These are phyloP conservation scores for Leptopilina boulardi DNA, from an alignment of 1,140 invertebrate genomes.

Conservation along the genomic window DNA sequence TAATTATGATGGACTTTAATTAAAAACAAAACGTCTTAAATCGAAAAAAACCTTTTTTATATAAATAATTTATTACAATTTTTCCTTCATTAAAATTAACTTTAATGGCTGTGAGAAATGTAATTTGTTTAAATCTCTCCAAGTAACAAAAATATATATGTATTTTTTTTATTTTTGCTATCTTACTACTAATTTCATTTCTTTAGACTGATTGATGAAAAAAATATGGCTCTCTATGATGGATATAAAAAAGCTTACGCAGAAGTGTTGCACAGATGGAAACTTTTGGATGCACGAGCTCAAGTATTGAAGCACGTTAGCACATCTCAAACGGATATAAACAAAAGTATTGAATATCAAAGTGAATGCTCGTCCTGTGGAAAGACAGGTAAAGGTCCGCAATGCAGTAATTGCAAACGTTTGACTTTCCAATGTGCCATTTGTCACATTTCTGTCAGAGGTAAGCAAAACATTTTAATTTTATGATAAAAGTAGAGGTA, in stretches of 20 bases:
- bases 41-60: too few species aligned
- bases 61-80: too few species aligned
- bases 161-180: constrained; percentile 34
- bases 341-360: constrained; percentile 86
- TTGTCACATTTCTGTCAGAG: constrained; percentile 90
- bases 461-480: constrained; percentile 65
- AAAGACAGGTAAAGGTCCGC: constrained; percentile 77
- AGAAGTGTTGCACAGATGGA: constrained; percentile 90
- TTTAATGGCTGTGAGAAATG: too few species aligned
- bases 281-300: constrained; percentile 88
- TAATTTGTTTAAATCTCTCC: too few species aligned
- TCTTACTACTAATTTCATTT: neutral
- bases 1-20: too few species aligned
- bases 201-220: constrained; percentile 75
- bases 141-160: too few species aligned
- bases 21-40: too few species aligned
- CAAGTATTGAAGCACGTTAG: constrained; percentile 88
- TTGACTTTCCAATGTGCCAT: constrained; percentile 87
- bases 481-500: too few species aligned
- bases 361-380: constrained; percentile 85
- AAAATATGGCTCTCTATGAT: constrained; percentile 83
- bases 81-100: too few species aligned
- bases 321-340: constrained; percentile 75
- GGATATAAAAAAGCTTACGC: constrained; percentile 92
- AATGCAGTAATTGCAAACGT: constrained; percentile 84